A percentile compares a stretch with the other conserved stretches of the same genome.
Conservation (phyloP, 2,113 vertebrate species). For the Himantopus leucocephalus region DNA sequence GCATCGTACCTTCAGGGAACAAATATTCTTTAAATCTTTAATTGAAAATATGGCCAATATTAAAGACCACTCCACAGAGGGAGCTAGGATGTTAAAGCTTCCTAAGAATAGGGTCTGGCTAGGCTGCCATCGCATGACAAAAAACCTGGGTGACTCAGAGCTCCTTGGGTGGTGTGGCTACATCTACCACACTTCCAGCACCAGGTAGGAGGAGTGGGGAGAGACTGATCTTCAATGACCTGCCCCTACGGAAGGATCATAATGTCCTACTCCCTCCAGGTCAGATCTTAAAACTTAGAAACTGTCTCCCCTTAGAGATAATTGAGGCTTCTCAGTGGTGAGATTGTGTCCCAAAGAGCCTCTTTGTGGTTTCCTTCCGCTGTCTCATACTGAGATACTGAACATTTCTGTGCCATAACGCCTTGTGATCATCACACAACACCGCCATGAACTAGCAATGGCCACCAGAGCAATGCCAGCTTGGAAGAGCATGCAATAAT, state of each 20-base stretch:
- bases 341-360: background rate
- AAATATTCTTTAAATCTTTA: background rate
- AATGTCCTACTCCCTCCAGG: background rate
- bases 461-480: background rate
- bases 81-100: background rate
- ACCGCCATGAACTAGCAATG: background rate
- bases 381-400: background rate
- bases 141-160: background rate
- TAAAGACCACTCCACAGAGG: background rate
- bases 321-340: background rate
- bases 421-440: background rate
- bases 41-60: background rate
- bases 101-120: background rate
- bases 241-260: background rate
- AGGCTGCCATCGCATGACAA: background rate
- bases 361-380: background rate
- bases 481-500: fast-evolving
- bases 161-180: background rate
- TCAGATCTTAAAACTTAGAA: background rate
- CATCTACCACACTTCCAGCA: background rate
- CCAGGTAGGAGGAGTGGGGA: background rate
- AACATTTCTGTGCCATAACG: background rate
- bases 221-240: background rate
- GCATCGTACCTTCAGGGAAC: background rate
- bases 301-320: background rate